Percentiles rank a stretch among this genome's conserved stretches.
These are phyloP conservation scores for Callipepla squamata DNA, from an alignment of 2,113 vertebrate genomes.

Conservation along the genomic window DNA sequence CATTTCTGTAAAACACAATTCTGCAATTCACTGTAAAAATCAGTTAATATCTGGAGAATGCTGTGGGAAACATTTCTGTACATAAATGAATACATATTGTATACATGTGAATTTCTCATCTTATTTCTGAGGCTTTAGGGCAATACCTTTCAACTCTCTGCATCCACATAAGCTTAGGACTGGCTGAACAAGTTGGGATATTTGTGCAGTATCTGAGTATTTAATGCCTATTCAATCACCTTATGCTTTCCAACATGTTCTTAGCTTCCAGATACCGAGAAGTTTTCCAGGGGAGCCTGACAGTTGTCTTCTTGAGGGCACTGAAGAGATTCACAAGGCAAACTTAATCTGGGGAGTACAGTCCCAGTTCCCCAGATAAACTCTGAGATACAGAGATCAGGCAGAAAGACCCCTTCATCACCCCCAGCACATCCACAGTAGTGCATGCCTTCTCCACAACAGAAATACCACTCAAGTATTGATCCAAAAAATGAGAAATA, in stretches of 20 bases:
- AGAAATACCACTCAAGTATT: neutral
- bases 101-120: neutral
- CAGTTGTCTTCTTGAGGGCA: neutral
- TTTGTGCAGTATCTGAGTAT: neutral
- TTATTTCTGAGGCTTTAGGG: neutral
- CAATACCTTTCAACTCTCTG: neutral
- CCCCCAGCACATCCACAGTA: neutral
- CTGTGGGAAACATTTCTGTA: neutral
- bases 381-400: neutral
- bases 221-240: neutral
- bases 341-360: neutral
- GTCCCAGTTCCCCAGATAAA: neutral
- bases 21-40: neutral
- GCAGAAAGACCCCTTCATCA: neutral
- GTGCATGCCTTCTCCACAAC: neutral
- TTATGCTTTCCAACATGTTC: rapidly evolving
- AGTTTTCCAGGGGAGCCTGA: neutral
- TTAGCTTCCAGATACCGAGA: neutral
- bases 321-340: neutral
- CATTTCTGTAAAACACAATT: neutral
- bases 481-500: neutral
- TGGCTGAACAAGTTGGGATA: neutral
- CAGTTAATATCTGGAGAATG: neutral
- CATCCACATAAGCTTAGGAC: neutral
- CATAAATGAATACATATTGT: neutral